Evolutionary conservation across 2,888 invertebrate species (phyloP).

Genomic region (Tetramorium bicarinatum): DNA sequence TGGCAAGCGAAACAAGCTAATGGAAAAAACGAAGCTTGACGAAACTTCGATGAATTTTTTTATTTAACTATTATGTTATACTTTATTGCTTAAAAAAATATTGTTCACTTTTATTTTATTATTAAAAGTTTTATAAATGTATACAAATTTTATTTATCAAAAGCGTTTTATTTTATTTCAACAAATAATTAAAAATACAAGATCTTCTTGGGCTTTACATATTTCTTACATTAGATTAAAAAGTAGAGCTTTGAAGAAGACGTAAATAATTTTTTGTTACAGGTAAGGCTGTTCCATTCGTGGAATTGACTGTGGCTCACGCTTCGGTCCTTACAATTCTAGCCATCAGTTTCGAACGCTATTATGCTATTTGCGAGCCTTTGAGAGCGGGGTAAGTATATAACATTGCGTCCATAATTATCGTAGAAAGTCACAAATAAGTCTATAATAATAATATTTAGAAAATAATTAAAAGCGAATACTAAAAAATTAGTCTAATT

Average conservation of each 20-base stretch:
- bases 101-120: slow-evolving; percentile 1
- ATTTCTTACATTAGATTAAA: background rate
- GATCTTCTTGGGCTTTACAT: background rate
- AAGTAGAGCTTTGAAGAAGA: background rate
- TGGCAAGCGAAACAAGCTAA: background rate
- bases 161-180: background rate
- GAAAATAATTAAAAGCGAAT: background rate
- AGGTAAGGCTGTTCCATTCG: slow-evolving; percentile 97
- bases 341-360: slow-evolving; percentile 97
- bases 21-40: background rate
- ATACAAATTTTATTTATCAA: background rate
- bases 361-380: slow-evolving; percentile 97
- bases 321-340: slow-evolving; percentile 97
- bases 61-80: background rate
- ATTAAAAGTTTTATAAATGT: background rate
- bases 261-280: slow-evolving; percentile 71
- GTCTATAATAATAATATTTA: background rate
- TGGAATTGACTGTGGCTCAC: slow-evolving; percentile 96
- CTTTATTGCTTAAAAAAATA: background rate
- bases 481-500: background rate
- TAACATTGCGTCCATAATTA: background rate
- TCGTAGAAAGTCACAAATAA: background rate
- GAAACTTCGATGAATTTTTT: background rate
- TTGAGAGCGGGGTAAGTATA: slow-evolving; percentile 90
- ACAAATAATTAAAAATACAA: background rate